A percentile compares a stretch with the other conserved stretches of the same genome.
These are phyloP conservation scores for Athene cunicularia DNA, from an alignment of 2,113 vertebrate species.

Conservation along the genomic window DNA sequence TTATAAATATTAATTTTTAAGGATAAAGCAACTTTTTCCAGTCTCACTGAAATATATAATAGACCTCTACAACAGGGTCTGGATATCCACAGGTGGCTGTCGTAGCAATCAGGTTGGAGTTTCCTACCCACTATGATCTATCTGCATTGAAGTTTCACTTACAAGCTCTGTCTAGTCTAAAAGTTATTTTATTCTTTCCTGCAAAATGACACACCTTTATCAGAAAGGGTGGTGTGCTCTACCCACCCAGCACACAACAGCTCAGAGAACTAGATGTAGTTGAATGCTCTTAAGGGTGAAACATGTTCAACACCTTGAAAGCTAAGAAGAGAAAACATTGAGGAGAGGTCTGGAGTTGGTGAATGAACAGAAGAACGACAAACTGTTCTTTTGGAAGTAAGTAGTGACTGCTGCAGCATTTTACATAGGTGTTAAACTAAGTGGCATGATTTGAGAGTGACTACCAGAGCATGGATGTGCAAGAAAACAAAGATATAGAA, in stretches of 20 bases:
- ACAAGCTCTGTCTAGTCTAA: not conserved
- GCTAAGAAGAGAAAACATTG: not conserved
- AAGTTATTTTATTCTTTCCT: not conserved
- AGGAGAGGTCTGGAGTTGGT: not conserved
- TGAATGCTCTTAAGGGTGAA: not conserved
- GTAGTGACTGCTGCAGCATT: not conserved
- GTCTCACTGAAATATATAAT: not conserved
- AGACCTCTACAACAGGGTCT: not conserved
- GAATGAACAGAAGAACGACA: not conserved
- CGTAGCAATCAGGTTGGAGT: not conserved
- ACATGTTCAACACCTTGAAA: not conserved
- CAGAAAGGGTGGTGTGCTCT: not conserved
- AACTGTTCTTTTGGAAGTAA: not conserved
- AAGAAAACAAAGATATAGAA: not conserved
- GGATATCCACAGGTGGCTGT: not conserved
- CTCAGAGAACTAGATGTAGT: not conserved
- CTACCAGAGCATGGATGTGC: not conserved
- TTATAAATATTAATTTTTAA: not conserved
- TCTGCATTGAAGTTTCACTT: not conserved
- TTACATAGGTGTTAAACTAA: not conserved
- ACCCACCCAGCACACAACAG: not conserved
- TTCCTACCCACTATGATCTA: not conserved
- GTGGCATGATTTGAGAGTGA: not conserved
- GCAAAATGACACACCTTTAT: accelerated
- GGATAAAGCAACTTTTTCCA: not conserved